Evolutionary conservation across 2,888 invertebrate species (phyloP).

Genomic region (Loripinus fragilis): DNA sequence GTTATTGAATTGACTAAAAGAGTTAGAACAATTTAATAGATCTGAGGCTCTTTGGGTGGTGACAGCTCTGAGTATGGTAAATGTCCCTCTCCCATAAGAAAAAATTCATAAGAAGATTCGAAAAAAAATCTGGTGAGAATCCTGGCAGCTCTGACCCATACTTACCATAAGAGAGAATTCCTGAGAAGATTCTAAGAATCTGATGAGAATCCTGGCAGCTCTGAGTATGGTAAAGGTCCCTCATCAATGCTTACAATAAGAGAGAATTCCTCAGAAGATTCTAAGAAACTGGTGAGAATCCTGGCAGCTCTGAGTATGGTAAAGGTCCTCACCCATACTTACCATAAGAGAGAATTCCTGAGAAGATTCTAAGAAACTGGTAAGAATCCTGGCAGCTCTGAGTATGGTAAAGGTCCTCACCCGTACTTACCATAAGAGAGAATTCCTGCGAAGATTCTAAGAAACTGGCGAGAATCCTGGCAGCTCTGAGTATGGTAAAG

Average conservation of each 20-base stretch:
- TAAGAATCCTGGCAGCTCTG: conserved; percentile 83
- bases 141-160: too few species aligned
- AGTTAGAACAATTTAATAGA: too few species aligned
- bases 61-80: conserved; percentile 87
- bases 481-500: conserved; percentile 88
- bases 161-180: too few species aligned
- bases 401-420: conserved; percentile 94
- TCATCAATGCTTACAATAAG: conserved; percentile 86
- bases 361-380: conserved; percentile 71
- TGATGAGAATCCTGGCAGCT: too few species aligned
- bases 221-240: too few species aligned
- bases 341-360: conserved; percentile 86
- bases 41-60: too few species aligned
- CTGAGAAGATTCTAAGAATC: too few species aligned
- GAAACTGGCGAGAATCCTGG: conserved; percentile 71
- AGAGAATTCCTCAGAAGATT: conserved; percentile 73
- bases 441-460: conserved; percentile 76
- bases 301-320: conserved; percentile 87
- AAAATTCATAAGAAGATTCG: too few species aligned
- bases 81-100: conserved; percentile 96
- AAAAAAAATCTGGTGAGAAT: too few species aligned
- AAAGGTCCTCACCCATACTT: conserved; percentile 91
- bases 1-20: too few species aligned
- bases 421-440: conserved; percentile 86
- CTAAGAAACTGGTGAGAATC: conserved; percentile 71